Conservation (phyloP, 1,140 invertebrate genomes). For the Polyergus mexicanus region DNA sequence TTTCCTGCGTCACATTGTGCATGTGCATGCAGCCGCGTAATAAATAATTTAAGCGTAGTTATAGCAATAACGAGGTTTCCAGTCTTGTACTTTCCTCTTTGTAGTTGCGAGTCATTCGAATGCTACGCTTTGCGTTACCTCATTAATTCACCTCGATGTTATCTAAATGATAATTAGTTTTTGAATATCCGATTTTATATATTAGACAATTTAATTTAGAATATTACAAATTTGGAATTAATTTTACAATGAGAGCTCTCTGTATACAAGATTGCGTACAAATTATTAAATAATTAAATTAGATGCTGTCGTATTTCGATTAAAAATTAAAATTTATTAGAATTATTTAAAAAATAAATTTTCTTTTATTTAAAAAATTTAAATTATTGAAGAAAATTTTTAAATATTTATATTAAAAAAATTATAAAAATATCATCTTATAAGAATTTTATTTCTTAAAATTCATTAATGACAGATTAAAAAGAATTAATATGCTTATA, state of each 20-base stretch:
- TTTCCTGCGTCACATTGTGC: slow-evolving; percentile 18
- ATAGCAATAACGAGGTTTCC: slow-evolving; percentile 54
- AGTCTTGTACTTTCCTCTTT: slow-evolving; percentile 8
- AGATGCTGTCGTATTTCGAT: not conserved
- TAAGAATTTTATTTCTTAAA: not conserved
- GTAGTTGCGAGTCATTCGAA: not conserved
- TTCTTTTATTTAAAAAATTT: too few relatives aligned
- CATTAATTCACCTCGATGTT: slow-evolving; percentile 29
- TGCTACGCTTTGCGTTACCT: slow-evolving; percentile 11
- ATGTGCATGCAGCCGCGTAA: slow-evolving; percentile 34
- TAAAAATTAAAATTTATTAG: slow-evolving; percentile 3
- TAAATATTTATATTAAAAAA: too few relatives aligned
- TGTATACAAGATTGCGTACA: not conserved
- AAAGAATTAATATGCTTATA: not conserved
- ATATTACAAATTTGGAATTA: not conserved
- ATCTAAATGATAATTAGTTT: slow-evolving; percentile 31
- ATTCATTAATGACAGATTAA: not conserved
- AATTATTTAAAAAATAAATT: not conserved
- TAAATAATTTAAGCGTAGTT: slow-evolving; percentile 54
- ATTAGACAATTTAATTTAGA: too few relatives aligned
- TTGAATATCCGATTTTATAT: not conserved
- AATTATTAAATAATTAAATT: not conserved
- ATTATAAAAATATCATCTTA: too few relatives aligned
- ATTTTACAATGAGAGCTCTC: not conserved
- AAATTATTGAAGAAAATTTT: too few relatives aligned